Conservation (phyloP, 1,140 invertebrate genomes). For the Eumaeus atala region DNA sequence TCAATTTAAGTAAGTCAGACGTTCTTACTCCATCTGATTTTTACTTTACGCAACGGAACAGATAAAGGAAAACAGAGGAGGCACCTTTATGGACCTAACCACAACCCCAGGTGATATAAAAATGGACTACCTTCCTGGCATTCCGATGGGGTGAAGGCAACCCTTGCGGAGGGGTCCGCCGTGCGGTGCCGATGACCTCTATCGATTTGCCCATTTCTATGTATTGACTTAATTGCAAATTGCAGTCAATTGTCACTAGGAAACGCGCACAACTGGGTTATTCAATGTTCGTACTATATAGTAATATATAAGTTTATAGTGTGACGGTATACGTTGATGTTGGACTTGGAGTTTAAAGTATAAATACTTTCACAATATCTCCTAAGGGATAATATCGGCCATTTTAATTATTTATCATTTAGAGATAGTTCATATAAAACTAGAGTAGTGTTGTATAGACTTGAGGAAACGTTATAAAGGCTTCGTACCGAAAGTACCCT, state of each 20-base stretch:
- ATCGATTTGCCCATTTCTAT: slow-evolving; percentile 49
- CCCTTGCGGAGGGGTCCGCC: slow-evolving; percentile 43
- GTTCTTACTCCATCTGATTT: not conserved
- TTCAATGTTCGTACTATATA: not conserved
- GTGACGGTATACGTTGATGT: too few species aligned
- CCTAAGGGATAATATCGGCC: too few species aligned
- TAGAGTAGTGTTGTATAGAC: too few species aligned
- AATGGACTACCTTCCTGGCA: slow-evolving; percentile 48
- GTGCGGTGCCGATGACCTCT: slow-evolving; percentile 54
- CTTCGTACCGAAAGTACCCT: too few species aligned
- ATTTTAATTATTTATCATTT: too few species aligned
- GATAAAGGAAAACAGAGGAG: not conserved
- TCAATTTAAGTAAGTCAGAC: not conserved
- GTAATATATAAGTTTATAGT: too few species aligned
- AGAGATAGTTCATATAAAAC: too few species aligned
- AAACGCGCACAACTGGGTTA: slow-evolving; percentile 20
- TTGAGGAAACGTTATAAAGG: too few species aligned
- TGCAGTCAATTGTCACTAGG: slow-evolving; percentile 21
- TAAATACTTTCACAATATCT: too few species aligned
- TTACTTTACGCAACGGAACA: slow-evolving; percentile 1
- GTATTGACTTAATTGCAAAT: slow-evolving; percentile 47
- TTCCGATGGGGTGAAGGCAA: slow-evolving; percentile 36
- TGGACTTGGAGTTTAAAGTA: too few species aligned
- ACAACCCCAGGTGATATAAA: slow-evolving; percentile 38
- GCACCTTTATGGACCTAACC: slow-evolving; percentile 15